Base-by-base conservation (phyloP, 1,140 invertebrate species). In the Drosophila ogumai region DNA sequence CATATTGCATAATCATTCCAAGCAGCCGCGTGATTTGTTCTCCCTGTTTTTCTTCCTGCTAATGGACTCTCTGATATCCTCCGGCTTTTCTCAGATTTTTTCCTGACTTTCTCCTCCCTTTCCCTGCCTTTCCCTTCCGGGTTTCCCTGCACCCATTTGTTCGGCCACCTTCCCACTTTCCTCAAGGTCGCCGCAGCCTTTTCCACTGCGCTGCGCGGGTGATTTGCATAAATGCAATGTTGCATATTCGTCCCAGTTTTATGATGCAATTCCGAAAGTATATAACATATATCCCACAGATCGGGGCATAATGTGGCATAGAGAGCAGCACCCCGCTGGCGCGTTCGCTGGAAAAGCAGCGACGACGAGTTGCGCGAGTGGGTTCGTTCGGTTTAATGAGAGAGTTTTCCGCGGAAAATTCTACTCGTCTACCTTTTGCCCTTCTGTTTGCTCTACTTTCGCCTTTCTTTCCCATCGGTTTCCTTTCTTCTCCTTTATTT, bases 1-100 rank as follows among this genome's bases (percentile, higher is more conserved):
- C 88, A 91, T 91, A 91, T 91, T 91, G 88, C 88, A 91, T 91
- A 91, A 91, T 91, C 88, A 91, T 91, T 36, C 64, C 71, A 74
- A 72, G 68, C 72, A 75, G 74, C 52, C 54, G 34, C 65, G 44
- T 68, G 65, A 68, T 68, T 68, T 68, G 61, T 68, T 46, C 61
- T 66, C 34, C 34, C 38, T n/a, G 17, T 34, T 31, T 63, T 34
- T 52, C 17, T 32, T 28, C 28, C 17, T 46, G 56, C 47, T 61
- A 61, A 74, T 74, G 47, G 46, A 74, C 69, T 32, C 34, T 8
- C 9, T 55, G 15, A 50, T 32, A 34, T 34, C 15, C 49, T 12
- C 6, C 3, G 49, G 9, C 58, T 34, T 7, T 46, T 12, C n/a
- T 17, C 31, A 0, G 41, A 66, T 32, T 67, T 66, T 40, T 15